Conservation (phyloP, 2,113 vertebrate genomes). For the Neogale vison region DNA sequence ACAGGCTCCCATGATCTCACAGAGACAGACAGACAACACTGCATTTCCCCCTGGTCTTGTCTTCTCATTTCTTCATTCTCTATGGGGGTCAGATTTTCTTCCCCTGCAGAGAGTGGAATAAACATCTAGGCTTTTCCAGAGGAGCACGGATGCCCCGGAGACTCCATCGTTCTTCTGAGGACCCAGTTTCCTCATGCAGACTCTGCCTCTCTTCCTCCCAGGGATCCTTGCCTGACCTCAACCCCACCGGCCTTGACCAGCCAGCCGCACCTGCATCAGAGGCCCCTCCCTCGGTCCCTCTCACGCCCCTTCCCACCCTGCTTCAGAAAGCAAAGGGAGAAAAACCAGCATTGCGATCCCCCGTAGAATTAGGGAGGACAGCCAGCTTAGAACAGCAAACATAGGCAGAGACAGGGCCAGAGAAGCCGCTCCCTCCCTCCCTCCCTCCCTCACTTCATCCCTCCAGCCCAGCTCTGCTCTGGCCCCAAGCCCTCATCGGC, state of each 20-base stretch:
- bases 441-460: no score
- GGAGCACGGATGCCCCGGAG: fast-evolving
- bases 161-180: not conserved
- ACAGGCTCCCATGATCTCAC: no score
- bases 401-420: no score
- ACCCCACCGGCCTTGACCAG: not conserved
- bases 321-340: not conserved
- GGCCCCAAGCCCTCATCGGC: not conserved
- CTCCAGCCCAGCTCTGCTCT: not conserved
- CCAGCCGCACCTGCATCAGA: not conserved
- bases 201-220: not conserved
- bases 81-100: not conserved
- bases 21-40: not conserved
- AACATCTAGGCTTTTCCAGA: not conserved
- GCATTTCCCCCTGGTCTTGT: not conserved
- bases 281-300: not conserved
- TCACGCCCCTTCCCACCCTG: not conserved
- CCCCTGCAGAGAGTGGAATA: not conserved
- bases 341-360: not conserved
- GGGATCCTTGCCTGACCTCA: not conserved
- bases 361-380: fast-evolving
- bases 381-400: not conserved
- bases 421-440: not conserved
- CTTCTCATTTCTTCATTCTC: not conserved
- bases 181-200: not conserved